Conservation (phyloP, 2,113 vertebrate species). For the Ellobius talpinus region DNA sequence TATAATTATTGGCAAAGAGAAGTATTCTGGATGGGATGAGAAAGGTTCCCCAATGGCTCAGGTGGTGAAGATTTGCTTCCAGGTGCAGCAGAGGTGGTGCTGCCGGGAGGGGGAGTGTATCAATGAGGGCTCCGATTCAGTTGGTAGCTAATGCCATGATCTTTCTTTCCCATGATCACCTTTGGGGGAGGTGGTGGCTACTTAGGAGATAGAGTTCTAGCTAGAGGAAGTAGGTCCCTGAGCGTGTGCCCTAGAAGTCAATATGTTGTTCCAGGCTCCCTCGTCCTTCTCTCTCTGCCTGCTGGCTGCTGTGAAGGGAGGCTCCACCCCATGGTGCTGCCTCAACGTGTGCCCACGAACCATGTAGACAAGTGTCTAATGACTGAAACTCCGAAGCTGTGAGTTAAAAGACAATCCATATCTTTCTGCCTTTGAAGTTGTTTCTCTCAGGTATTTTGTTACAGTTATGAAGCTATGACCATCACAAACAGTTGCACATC, state of each 20-base stretch:
- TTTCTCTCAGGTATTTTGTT: background rate
- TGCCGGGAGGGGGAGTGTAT: background rate
- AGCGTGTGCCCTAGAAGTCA: background rate
- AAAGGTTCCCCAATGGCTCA: background rate
- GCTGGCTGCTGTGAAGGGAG: background rate
- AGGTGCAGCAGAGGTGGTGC: background rate
- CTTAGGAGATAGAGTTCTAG: background rate
- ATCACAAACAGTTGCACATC: background rate
- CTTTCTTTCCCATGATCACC: background rate
- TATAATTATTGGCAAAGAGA: background rate
- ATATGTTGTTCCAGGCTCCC: background rate
- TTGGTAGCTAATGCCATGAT: background rate
- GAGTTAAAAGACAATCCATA: background rate
- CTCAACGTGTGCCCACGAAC: background rate
- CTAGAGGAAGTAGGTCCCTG: background rate
- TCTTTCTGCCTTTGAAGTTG: background rate
- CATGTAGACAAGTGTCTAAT: background rate
- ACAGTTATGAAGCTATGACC: background rate
- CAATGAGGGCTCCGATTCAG: background rate
- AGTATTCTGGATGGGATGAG: background rate
- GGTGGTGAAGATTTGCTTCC: background rate
- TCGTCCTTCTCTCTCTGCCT: background rate
- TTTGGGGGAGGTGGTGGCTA: background rate
- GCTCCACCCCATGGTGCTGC: background rate
- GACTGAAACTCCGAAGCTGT: background rate